A percentile compares a stretch with the other conserved stretches of the same genome.
These are phyloP conservation scores for Chelon labrosus DNA, from an alignment of 2,797 vertebrate genomes.

Conservation along the genomic window DNA sequence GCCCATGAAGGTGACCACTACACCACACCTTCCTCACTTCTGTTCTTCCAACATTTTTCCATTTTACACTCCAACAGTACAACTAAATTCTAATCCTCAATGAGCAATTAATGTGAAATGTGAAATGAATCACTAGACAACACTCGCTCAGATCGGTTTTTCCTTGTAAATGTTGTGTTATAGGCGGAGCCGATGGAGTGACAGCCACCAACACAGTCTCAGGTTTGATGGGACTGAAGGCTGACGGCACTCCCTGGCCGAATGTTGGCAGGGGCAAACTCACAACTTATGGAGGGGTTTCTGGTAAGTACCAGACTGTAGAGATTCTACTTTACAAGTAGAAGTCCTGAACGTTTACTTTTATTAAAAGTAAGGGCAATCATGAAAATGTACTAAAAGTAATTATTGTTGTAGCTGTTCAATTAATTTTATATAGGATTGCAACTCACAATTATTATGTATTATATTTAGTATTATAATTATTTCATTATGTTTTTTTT, in stretches of 20 bases:
- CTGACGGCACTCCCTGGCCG: conserved; percentile 91
- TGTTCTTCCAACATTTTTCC: background rate
- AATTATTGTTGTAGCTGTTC: too few species aligned
- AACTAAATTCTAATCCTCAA: background rate
- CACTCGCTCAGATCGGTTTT: too few species aligned
- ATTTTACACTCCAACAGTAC: background rate
- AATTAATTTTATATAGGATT: too few species aligned
- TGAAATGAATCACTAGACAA: background rate
- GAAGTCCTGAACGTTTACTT: too few species aligned
- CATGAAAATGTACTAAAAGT: too few species aligned
- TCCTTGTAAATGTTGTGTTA: background rate
- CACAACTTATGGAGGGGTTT: conserved; percentile 92
- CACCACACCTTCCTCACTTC: too few species aligned
- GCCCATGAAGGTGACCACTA: conserved; percentile 87
- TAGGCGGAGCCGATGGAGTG: conserved; percentile 92
- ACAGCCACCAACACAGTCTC: conserved; percentile 95
- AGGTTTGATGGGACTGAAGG: conserved; percentile 91
- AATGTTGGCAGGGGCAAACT: conserved; percentile 85
- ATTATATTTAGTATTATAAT: too few species aligned
- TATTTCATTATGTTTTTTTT: too few species aligned
- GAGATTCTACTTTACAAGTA: background rate
- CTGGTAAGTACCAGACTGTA: conserved; percentile 51
- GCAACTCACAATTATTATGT: too few species aligned
- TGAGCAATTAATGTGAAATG: too few species aligned
- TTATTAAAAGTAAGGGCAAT: too few species aligned